These are phyloP conservation scores for Leptogaster cylindrica DNA, from an alignment of 2,888 invertebrate species.

Conservation along the genomic window DNA sequence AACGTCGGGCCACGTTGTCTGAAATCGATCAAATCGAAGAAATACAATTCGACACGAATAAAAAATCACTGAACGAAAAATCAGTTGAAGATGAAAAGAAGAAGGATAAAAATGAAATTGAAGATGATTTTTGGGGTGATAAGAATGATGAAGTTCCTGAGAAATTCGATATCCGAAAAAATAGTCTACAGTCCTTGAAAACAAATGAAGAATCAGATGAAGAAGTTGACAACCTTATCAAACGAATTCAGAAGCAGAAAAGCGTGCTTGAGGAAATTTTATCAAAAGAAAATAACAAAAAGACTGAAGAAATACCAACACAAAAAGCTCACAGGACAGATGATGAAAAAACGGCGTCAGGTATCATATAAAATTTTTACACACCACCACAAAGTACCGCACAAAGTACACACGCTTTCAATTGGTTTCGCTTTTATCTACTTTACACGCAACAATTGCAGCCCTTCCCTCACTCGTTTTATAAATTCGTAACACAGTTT, in stretches of 20 bases:
- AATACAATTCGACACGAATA: slow-evolving; percentile 22
- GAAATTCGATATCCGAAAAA: slow-evolving; percentile 41
- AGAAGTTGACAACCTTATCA: slow-evolving; percentile 69
- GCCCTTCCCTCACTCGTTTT: no score
- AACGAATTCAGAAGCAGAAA: slow-evolving; percentile 72
- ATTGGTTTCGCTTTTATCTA: no score
- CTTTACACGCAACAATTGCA: no score
- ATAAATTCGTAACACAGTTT: no score
- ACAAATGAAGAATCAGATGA: slow-evolving; percentile 66
- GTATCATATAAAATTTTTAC: slow-evolving; percentile 18
- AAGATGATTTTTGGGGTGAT: slow-evolving; percentile 41
- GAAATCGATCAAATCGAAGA: slow-evolving; percentile 27
- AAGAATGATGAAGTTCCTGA: slow-evolving; percentile 29
- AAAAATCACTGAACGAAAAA: slow-evolving; percentile 37
- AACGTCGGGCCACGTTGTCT: slow-evolving; percentile 22
- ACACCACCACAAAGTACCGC: no score
- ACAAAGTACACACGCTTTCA: no score
- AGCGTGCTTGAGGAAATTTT: slow-evolving; percentile 74
- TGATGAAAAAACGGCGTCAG: slow-evolving; percentile 10
- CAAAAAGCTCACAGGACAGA: slow-evolving; percentile 31
- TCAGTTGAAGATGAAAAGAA: slow-evolving; percentile 18
- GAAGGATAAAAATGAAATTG: slow-evolving; percentile 32
- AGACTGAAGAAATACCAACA: slow-evolving; percentile 33
- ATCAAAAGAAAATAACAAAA: slow-evolving; percentile 50
- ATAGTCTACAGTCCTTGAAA: slow-evolving; percentile 52